phyloP scores from a whole-genome alignment of 2,888 invertebrate species.

The Eueremaeus valkanovi region DNA sequence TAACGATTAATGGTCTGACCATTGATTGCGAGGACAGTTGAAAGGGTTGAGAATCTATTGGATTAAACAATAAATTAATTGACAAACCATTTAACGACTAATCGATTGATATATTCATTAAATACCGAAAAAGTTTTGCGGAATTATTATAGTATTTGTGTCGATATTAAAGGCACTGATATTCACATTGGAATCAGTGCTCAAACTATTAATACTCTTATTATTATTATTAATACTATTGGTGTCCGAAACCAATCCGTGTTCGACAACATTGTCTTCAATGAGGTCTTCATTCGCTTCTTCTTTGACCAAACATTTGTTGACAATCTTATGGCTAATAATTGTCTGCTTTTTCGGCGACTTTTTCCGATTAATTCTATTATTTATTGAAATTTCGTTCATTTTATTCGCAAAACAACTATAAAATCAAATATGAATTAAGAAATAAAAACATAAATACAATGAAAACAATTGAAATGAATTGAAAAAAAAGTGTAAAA shows the following conservation, averaged over 20 bases:
- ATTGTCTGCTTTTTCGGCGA: background rate
- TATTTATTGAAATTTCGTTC: background rate
- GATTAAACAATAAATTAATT: too few species aligned
- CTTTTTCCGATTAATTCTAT: background rate
- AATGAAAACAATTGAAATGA: background rate
- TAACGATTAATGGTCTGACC: conserved; percentile 17
- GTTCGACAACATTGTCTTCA: background rate
- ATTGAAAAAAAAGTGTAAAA: background rate
- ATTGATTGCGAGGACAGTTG: background rate
- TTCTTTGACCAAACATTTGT: background rate
- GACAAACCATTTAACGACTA: background rate
- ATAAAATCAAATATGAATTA: background rate
- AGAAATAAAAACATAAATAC: too few species aligned
- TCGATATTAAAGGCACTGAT: background rate
- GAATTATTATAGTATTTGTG: conserved; percentile 26
- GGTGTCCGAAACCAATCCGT: background rate
- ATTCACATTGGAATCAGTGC: background rate
- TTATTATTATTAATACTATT: background rate
- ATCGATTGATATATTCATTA: background rate
- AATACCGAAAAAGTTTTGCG: conserved; percentile 29
- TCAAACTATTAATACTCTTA: too few species aligned
- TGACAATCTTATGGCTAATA: background rate
- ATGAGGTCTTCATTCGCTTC: background rate
- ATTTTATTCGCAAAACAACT: background rate
- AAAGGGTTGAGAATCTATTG: background rate